Evolutionary conservation across 1,140 invertebrate genomes (phyloP).

Genomic region (Archivesica marissinica): DNA sequence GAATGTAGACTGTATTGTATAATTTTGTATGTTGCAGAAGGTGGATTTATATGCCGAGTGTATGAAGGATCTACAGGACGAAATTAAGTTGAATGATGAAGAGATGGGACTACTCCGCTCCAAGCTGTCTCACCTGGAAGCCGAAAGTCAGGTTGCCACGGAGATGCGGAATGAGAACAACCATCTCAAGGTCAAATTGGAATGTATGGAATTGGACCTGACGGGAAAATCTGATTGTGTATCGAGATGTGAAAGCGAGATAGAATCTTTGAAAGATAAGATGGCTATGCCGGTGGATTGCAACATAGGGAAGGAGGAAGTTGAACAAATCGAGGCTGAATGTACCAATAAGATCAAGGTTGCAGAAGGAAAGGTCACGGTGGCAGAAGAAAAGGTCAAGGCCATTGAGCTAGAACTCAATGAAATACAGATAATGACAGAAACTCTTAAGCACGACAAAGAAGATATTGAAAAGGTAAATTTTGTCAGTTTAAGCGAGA

Average conservation of each 20-base stretch:
- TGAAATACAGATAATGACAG: background rate
- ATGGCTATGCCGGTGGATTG: background rate
- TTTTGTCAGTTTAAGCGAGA: too few relatives aligned
- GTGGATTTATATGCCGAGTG: constrained; percentile 13
- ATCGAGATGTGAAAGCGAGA: background rate
- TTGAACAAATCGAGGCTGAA: background rate
- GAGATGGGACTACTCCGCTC: background rate
- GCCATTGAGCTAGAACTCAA: background rate
- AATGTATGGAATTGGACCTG: constrained; percentile 18
- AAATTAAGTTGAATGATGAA: constrained; percentile 4
- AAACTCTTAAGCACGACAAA: constrained; percentile 15
- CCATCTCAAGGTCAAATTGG: constrained; percentile 19
- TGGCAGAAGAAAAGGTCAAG: background rate
- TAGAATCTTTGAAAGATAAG: constrained; percentile 11
- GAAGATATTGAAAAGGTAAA: constrained; percentile 4
- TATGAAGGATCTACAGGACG: constrained; percentile 16
- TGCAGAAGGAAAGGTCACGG: background rate
- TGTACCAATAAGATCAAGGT: background rate
- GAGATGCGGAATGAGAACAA: background rate
- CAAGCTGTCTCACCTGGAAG: constrained; percentile 23
- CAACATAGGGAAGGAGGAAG: background rate
- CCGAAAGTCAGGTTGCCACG: background rate
- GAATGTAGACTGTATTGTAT: too few relatives aligned
- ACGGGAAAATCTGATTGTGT: background rate
- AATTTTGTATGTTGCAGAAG: background rate